phyloP scores from a whole-genome alignment of 53 echinoderm and acorn worm genomes.

The Holothuria scabra region DNA sequence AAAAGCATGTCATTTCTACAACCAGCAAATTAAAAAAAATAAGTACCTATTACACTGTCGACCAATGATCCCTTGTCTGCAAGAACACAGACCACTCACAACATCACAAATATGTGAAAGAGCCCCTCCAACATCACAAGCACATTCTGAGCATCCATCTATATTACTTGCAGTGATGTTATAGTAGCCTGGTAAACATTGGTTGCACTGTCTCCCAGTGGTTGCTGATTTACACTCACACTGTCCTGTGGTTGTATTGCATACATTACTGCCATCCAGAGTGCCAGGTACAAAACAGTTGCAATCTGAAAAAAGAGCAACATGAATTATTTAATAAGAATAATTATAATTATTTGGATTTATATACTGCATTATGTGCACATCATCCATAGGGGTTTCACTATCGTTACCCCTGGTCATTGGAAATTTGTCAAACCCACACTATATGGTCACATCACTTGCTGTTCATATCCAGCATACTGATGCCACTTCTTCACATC shows the following conservation, averaged over 20 bases:
- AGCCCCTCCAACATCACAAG: constrained; percentile 86
- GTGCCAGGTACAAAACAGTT: constrained; percentile 79
- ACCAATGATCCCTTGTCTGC: constrained; percentile 66
- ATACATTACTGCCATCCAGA: constrained; percentile 59
- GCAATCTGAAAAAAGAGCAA: constrained; percentile 57
- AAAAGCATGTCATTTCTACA: too few relatives aligned
- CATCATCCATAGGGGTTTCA: too few relatives aligned
- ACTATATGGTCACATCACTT: too few relatives aligned
- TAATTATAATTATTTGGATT: too few relatives aligned
- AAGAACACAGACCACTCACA: constrained; percentile 64
- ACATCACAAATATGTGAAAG: constrained; percentile 61
- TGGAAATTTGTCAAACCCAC: too few relatives aligned
- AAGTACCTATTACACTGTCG: constrained; percentile 79
- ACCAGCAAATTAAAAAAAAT: too few relatives aligned
- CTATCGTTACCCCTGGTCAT: too few relatives aligned
- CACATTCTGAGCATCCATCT: constrained; percentile 75
- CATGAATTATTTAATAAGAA: background rate
- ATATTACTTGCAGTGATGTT: constrained; percentile 63
- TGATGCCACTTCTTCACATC: too few relatives aligned
- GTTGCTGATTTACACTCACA: constrained; percentile 80
- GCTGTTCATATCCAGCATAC: too few relatives aligned
- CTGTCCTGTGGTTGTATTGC: constrained; percentile 80
- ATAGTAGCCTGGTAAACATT: constrained; percentile 77
- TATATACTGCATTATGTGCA: too few relatives aligned
- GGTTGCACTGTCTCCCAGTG: constrained; percentile 71